Evolutionary conservation across 2,888 invertebrate genomes (phyloP), one percentile per base, ranked within the genome.

Genomic region (Morinoia aosen): DNA sequence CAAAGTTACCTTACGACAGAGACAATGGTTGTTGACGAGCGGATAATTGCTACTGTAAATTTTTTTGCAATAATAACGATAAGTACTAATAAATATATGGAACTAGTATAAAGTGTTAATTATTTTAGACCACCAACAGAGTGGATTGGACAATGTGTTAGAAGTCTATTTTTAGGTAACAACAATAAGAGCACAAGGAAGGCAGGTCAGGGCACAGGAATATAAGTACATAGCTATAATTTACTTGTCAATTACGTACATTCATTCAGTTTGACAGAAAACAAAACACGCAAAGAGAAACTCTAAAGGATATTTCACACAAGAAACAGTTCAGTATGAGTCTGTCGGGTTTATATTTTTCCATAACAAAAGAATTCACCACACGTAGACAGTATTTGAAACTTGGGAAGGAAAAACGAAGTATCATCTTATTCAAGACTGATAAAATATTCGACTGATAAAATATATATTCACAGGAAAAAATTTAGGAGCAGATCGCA

Each of bases 121-220:
- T 76, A 33, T 33, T 76, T 25, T 76, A 76, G 48, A 25, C 33
- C 76, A 76, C 11, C 25, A 76, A 76, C 19, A 61, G 61, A 61
- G 19, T 61, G 19, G 76, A 76, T 76, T 76, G 33, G 76, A 76
- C 25, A 76, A 19, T 33, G 25, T 76, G 19, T 16, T 25, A 33
- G 25, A 33, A 76, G 25, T 8, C 25, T 33, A 25, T 25, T 33
- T 76, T 10, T 76, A 76, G 25, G 19, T 76, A 76, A 93, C 57
- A 93, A 93, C 93, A 57, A 48, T 93, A 93, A 93, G 93, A 93
- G 93, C 93, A 93, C 93, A 57, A 93, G 93, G 93, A 93, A 93
- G 93, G 93, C 93, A 93, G 93, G 93, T 93, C 25, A 93, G 93
- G 93, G 93, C 57, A 93, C 93, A 93, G 93, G 25, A 93, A 93